phyloP scores from a whole-genome alignment of 2,888 invertebrate species.

The Dicyrtomina minuta region DNA sequence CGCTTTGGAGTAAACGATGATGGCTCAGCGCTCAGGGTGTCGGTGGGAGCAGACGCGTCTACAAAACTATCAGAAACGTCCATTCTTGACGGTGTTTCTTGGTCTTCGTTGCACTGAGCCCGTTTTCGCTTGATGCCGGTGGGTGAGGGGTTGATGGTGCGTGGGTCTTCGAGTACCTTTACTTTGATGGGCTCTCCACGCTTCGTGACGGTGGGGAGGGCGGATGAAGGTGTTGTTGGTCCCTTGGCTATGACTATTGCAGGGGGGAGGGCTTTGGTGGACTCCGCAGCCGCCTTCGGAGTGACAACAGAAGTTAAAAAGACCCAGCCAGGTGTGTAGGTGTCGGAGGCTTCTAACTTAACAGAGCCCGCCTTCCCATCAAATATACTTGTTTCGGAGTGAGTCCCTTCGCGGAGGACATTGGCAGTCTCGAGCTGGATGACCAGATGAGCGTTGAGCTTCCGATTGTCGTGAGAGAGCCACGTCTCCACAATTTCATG shows the following conservation, averaged over 20 bases:
- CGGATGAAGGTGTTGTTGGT: not conserved
- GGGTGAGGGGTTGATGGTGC: not conserved
- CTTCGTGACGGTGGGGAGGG: not conserved
- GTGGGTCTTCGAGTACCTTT: not conserved
- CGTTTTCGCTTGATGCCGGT: not conserved
- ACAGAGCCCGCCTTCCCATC: slow-evolving; percentile 3
- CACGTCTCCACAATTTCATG: not conserved
- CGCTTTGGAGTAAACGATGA: no score
- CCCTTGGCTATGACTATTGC: no score
- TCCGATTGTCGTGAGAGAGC: not conserved
- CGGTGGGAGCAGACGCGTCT: no score
- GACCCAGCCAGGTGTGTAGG: slow-evolving; percentile 15
- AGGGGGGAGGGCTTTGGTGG: not conserved
- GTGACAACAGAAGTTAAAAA: slow-evolving; percentile 8
- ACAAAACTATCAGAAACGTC: no score
- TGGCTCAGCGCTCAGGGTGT: no score
- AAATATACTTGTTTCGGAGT: not conserved
- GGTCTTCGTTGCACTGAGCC: not conserved
- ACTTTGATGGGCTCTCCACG: slow-evolving; percentile 17
- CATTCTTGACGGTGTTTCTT: no score
- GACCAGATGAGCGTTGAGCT: not conserved
- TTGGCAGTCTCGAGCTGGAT: slow-evolving; percentile 20
- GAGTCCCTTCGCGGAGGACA: not conserved
- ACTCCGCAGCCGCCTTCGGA: slow-evolving; percentile 5
- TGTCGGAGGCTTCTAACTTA: not conserved